Percentiles rank a stretch among this genome's conserved stretches.
These are phyloP conservation scores for Edolisoma coerulescens DNA, from an alignment of 2,113 vertebrate genomes.

Conservation along the genomic window DNA sequence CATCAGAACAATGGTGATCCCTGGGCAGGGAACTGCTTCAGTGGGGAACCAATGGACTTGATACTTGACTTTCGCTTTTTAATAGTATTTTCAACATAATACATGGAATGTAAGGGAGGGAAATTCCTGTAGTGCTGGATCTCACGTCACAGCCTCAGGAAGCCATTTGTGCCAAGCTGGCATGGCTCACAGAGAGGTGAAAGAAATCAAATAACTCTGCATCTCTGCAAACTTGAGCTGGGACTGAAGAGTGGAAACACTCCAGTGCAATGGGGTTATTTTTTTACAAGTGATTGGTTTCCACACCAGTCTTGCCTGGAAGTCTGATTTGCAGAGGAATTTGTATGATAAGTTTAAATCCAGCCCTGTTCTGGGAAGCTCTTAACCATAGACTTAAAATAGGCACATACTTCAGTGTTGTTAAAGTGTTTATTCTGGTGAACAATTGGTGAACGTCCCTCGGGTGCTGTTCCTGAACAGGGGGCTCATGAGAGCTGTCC, in stretches of 20 bases:
- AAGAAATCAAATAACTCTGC: neutral
- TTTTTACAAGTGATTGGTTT: neutral
- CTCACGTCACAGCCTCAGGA: neutral
- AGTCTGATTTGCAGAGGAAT: slow-evolving; percentile 5
- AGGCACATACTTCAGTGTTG: neutral
- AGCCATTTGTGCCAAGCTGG: neutral
- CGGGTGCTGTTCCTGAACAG: neutral
- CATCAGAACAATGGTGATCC: accelerated
- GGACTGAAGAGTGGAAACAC: neutral
- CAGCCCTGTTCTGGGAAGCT: slow-evolving; percentile 35
- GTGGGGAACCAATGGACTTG: neutral
- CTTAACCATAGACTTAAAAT: slow-evolving; percentile 2
- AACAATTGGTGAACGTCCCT: neutral
- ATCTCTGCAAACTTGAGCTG: neutral
- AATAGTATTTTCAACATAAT: neutral
- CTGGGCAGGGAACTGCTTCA: neutral
- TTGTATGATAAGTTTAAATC: neutral
- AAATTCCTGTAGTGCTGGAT: neutral
- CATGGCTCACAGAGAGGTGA: neutral
- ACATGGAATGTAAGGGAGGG: neutral
- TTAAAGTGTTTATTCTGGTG: neutral
- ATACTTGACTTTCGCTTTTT: neutral
- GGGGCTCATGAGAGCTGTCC: neutral
- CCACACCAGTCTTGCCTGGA: neutral
- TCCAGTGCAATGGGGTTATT: neutral